Percentiles rank a stretch among this genome's conserved stretches.
These are phyloP conservation scores for Eilema depressum DNA, from an alignment of 2,888 invertebrate species.

Conservation along the genomic window DNA sequence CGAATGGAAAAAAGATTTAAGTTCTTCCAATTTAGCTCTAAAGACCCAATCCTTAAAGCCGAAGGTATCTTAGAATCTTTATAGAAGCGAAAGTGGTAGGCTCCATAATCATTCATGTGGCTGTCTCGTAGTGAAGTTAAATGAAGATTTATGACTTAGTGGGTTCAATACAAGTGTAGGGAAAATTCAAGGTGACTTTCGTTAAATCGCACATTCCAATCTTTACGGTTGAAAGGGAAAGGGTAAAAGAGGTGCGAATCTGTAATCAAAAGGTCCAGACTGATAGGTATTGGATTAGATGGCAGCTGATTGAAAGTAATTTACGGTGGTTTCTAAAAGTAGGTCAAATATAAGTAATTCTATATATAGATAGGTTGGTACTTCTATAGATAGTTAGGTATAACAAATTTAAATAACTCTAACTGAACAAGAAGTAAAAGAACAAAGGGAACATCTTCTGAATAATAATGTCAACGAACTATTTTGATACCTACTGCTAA, in stretches of 20 bases:
- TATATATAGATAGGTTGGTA: not conserved
- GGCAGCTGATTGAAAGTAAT: not conserved
- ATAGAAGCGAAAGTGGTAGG: constrained; percentile 37
- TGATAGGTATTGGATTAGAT: not conserved
- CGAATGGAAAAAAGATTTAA: not conserved
- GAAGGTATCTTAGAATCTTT: constrained; percentile 23
- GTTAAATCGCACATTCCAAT: constrained; percentile 14
- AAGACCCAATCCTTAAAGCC: constrained; percentile 4
- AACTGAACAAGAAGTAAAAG: too few species aligned
- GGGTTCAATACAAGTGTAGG: constrained; percentile 20
- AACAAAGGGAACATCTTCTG: not conserved
- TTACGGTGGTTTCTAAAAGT: not conserved
- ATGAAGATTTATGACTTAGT: constrained; percentile 44
- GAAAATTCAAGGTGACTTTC: constrained; percentile 31
- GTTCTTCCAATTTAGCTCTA: constrained; percentile 2
- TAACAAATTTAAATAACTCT: too few species aligned
- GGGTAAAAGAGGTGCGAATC: not conserved
- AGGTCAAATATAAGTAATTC: not conserved
- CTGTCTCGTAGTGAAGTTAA: constrained; percentile 32
- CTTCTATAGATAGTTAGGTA: too few species aligned
- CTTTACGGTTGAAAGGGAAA: constrained; percentile 13
- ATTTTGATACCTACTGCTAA: not conserved
- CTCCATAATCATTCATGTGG: constrained; percentile 32
- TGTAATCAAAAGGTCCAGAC: not conserved
- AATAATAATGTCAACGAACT: not conserved